These are phyloP conservation scores for Rhabdomys dilectus DNA, from an alignment of 2,113 vertebrate species.

Conservation along the genomic window DNA sequence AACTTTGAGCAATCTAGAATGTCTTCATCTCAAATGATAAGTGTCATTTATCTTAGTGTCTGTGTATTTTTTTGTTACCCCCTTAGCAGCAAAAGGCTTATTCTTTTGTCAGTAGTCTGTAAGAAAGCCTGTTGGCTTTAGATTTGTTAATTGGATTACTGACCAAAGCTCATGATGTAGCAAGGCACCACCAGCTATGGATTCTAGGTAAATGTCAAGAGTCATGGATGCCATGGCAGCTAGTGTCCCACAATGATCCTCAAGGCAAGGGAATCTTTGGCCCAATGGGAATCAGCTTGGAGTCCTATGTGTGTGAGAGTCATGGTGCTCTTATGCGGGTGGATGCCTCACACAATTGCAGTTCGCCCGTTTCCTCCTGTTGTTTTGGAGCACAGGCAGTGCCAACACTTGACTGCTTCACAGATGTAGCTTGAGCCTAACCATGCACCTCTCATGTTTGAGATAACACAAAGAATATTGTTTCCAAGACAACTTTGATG, in stretches of 20 bases:
- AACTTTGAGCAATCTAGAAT: neutral
- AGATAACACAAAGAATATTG: slow-evolving; percentile 76
- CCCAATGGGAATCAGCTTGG: neutral
- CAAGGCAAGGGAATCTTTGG: neutral
- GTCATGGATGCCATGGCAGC: neutral
- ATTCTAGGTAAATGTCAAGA: neutral
- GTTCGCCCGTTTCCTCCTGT: neutral
- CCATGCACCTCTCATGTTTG: slow-evolving; percentile 79
- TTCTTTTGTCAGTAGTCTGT: neutral
- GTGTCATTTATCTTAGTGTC: no score
- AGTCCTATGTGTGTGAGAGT: neutral
- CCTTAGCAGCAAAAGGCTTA: neutral
- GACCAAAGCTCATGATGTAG: neutral
- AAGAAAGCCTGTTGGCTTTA: neutral
- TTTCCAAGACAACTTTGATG: slow-evolving; percentile 87
- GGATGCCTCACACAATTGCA: neutral
- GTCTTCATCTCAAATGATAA: neutral
- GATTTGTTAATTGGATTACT: neutral
- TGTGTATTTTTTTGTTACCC: neutral
- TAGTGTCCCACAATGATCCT: neutral
- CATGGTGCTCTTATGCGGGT: neutral
- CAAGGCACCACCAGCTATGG: neutral
- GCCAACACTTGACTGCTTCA: slow-evolving; percentile 64
- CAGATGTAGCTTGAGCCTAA: slow-evolving; percentile 77
- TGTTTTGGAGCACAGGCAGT: slow-evolving; percentile 33